Evolutionary conservation across 2,888 invertebrate genomes (phyloP), one percentile per base, ranked within the genome.

Genomic region (Drosophila barbarae): DNA sequence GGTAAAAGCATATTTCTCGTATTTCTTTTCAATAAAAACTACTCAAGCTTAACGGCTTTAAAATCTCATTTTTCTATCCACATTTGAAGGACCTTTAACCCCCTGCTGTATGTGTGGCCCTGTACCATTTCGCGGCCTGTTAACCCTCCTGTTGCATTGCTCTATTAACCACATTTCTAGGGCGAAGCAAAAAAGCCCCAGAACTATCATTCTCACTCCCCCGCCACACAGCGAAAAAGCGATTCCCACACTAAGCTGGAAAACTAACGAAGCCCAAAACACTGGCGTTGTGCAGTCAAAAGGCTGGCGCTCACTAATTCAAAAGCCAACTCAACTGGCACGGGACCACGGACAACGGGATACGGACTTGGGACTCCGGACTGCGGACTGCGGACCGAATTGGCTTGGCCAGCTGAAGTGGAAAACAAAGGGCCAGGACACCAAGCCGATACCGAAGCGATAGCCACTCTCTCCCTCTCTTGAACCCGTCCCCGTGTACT

Each of bases 261-360:
- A 84, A 84, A 74, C 78, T 76, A 84, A 84, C 84, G 82, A 84
- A 74, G 74, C 82, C 79, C 76, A 74, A 78, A 78, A 82, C 84
- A 78, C 73, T 66, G 83, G 77, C 76, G 66, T 52, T 84, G 84
- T 72, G 72, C 78, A 84, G 84, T 84, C 82, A 79, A 82, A 84
- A 76, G 84, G 82, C 82, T 67, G 81, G 73, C 70, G 69, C 57
- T 61, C 55, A 55, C 76, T 73, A 77, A 81, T 81, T 78, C 78
- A 71, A 77, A 81, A 75, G 82, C 73, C 84, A 84, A 84, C 71
- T 81, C 71, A 81, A 84, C 82, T 73, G 76, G 76, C 74, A 74
- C 63, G 67, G 61, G 47, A 49, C 44, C 38, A 49, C 35, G 56
- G 44, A 64, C 42, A 13, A 21, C 53, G 41, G 55, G 56, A 28